A percentile compares a stretch with the other conserved stretches of the same genome.
These are phyloP conservation scores for Excalfactoria chinensis DNA, from an alignment of 2,113 vertebrate genomes.

Conservation along the genomic window DNA sequence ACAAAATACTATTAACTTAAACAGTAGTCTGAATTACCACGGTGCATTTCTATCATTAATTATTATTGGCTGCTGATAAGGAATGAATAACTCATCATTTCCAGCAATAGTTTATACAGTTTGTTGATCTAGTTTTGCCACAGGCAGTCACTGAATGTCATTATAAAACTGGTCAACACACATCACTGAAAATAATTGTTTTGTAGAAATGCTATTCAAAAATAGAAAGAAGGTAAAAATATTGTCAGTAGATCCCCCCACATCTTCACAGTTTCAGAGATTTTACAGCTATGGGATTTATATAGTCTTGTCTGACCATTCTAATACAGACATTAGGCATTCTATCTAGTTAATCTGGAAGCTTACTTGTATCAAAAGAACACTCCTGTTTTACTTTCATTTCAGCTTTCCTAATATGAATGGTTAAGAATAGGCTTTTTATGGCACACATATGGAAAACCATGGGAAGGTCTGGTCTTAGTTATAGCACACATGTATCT, in stretches of 20 bases:
- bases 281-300: neutral
- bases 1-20: neutral
- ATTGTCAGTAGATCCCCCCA: neutral
- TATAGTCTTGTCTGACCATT: neutral
- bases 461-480: neutral
- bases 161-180: neutral
- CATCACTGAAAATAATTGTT: neutral
- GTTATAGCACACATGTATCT: neutral
- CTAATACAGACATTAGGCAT: rapidly evolving
- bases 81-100: neutral
- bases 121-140: neutral
- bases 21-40: neutral
- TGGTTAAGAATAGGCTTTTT: neutral
- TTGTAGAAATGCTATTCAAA: neutral
- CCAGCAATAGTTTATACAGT: neutral
- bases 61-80: neutral
- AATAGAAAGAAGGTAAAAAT: neutral
- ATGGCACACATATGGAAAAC: neutral
- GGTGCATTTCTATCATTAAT: neutral
- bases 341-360: neutral
- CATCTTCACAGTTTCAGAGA: neutral
- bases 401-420: neutral
- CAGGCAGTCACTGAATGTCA: neutral
- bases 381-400: neutral
- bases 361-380: neutral